A percentile compares a stretch with the other conserved stretches of the same genome.
Evolutionary conservation across 2,888 invertebrate species (phyloP).

Genomic region (Notocelia uddmanniana): DNA sequence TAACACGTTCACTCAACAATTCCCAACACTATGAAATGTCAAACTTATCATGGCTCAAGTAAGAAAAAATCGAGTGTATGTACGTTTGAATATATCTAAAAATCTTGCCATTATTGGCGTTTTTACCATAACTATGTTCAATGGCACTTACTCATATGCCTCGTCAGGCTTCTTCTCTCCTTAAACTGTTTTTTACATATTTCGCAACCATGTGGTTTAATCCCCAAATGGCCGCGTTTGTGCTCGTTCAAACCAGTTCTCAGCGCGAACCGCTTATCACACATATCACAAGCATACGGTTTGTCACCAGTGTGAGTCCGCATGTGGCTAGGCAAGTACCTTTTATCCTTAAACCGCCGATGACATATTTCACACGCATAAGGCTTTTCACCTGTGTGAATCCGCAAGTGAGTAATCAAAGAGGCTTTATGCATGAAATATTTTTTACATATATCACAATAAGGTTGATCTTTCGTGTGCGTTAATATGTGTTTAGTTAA

Average conservation of each 20-base stretch:
- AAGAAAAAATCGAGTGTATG: too few relatives aligned
- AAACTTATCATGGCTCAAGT: too few relatives aligned
- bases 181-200: constrained; percentile 1
- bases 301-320: constrained; percentile 5
- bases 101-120: too few relatives aligned
- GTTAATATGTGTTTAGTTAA: background rate
- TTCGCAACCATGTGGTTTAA: background rate
- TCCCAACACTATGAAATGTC: too few relatives aligned
- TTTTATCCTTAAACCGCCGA: constrained; percentile 7
- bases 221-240: background rate
- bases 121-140: too few relatives aligned
- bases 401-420: background rate
- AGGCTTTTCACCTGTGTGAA: constrained; percentile 16
- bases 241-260: constrained; percentile 12
- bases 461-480: constrained; percentile 3
- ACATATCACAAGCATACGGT: background rate
- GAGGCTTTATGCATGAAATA: background rate
- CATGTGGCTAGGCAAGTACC: constrained; percentile 12
- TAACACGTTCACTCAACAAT: too few relatives aligned
- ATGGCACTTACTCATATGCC: background rate
- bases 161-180: constrained; percentile 1
- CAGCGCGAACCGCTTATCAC: background rate
- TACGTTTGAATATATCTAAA: too few relatives aligned
- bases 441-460: constrained; percentile 22
- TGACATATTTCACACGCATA: constrained; percentile 13